Evolutionary conservation across 2,113 vertebrate species (phyloP), one percentile per base, ranked within the genome.

Genomic region (Arothron firmamentum): DNA sequence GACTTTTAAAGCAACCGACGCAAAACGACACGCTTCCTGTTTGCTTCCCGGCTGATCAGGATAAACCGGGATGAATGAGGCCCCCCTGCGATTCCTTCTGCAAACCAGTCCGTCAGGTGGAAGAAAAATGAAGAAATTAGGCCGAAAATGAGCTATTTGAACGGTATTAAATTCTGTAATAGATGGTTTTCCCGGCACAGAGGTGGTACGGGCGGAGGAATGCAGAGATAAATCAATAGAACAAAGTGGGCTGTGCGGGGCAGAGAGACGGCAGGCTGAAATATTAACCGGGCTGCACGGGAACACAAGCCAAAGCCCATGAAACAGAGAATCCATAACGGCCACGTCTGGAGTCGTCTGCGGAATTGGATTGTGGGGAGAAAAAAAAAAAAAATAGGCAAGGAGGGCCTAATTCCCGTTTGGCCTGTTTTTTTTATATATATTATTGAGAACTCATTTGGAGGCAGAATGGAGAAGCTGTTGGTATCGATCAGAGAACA

Each of bases 221-320:
- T 69, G 63, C 79, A 53, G 70, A 79, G 81, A 89, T 90, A 87
- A 89, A 87, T 91, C 85, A 90, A 89, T 90, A 82, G 65, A 77
- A 77, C 80, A 87, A 88, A 87, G 73, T 83, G 82, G 70, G 63
- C 65, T 64, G 75, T 64, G 63, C 25, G 12, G 46, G 74, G 67
- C 61, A 60, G 73, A 76, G 47, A 79, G 85, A 78, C 80, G 77
- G 55, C 9, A 31, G 67, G 58, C 80, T 90, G 88, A 91, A 90
- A 90, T 89, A 91, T 90, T 90, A 88, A 90, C 88, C 80, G 80
- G 81, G 85, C 43, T 17, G 62, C 79, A 80, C 70, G 79, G 70
- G 73, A 88, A 82, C 87, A 84, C 80, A 79, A 80, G 83, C 75
- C 75, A 65, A 74, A 82, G 62, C 87, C 80, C 74, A 82, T 88